These are phyloP conservation scores for Euborellia annulipes DNA, from an alignment of 1,140 invertebrate species.

Conservation along the genomic window DNA sequence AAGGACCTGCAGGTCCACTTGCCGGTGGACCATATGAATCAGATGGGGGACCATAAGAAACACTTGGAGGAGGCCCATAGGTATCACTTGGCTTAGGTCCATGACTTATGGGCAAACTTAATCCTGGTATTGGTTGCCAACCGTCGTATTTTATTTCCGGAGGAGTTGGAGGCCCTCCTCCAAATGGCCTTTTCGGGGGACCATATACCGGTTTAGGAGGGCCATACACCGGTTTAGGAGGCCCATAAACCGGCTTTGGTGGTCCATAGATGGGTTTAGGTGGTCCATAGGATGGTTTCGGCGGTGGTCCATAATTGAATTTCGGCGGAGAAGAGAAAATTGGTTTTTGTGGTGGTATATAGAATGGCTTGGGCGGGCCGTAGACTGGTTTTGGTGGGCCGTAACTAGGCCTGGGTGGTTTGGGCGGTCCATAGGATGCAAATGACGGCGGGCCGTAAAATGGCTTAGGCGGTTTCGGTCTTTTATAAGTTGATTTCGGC, in stretches of 20 bases:
- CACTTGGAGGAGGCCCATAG: conserved; percentile 23
- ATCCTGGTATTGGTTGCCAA: conserved; percentile 67
- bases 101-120: no score
- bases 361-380: conserved; percentile 24
- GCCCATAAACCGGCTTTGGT: conserved; percentile 13
- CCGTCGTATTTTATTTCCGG: conserved; percentile 67
- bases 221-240: conserved; percentile 7
- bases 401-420: conserved; percentile 13
- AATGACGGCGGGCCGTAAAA: conserved; percentile 16
- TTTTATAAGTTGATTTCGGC: no score
- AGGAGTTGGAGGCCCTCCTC: conserved; percentile 31
- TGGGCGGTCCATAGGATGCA: conserved; percentile 3
- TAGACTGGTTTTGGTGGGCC: conserved; percentile 29
- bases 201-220: conserved; percentile 24
- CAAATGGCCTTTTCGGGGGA: conserved; percentile 29
- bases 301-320: conserved; percentile 20
- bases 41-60: not conserved
- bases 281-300: conserved; percentile 23
- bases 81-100: conserved; percentile 13
- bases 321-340: conserved; percentile 29
- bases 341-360: conserved; percentile 33
- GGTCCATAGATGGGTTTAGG: conserved; percentile 26
- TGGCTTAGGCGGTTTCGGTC: conserved; percentile 20
- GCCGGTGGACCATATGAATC: conserved; percentile 6
- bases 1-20: conserved; percentile 4